Evolutionary conservation across 30 jellyfish, hydroid and myxozoan species (phyloP), one percentile per base, ranked within the genome.

Genomic region (Turritopsis rubra): DNA sequence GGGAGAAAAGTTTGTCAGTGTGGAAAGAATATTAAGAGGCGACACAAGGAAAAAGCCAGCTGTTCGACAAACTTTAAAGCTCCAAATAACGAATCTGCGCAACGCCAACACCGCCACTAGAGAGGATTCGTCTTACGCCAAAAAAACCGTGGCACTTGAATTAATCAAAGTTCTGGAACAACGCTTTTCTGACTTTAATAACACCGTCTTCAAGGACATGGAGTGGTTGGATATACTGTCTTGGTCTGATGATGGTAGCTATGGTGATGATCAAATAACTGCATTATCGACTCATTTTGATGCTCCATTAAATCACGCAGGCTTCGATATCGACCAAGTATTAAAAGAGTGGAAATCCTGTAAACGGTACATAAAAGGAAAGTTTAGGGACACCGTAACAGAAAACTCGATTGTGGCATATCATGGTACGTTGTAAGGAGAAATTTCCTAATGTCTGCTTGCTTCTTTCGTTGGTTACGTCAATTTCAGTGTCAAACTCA

Each of bases 401-500:
- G 21, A 60, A 0, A 31, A 18, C 18, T 18, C 66, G 31, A 72
- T 66, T 26, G 29, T 79, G 86, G 16, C 52, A 65, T 0, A 84
- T 79, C 23, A 22, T 86, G 54, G 71, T 22, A 19, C 52, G 60
- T 30, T 52, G 84, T 22, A 68, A 75, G 71, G 52, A 18, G 19
- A 78, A 86, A 73, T 86, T 29, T 24, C 89, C 94, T 17, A 86
- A 86, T 53, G 7, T 86, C 17, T 66, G 89, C 83, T 73, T 86
- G 26, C 22, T 86, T 21, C 54, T 54, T 29, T 68, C 73, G 9
- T 30, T 87, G 95, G 54, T 87, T 20, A 83, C 82, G 27, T 52
- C 85, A 22, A 70, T 89, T 29, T 83, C 94, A 29, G 93, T 89
- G 18, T 89, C 93, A 84, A 89, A 89, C 52, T 84, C 92, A 8